These are phyloP conservation scores for Globicephala melas DNA, from an alignment of 2,113 vertebrate genomes.

Conservation along the genomic window DNA sequence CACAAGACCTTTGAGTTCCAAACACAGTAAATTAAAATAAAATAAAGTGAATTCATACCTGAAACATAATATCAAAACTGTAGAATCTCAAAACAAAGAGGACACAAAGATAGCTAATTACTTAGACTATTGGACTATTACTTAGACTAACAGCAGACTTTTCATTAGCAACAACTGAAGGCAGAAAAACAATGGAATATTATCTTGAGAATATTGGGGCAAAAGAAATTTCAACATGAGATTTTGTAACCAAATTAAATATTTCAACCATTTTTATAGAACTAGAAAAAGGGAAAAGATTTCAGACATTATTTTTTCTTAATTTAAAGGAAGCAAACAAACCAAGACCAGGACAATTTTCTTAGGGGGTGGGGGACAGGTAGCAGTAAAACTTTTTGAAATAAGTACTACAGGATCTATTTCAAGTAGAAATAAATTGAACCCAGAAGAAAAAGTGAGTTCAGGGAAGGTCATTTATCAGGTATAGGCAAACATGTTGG, in stretches of 20 bases:
- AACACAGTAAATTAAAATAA: not conserved
- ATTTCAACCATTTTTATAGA: not conserved
- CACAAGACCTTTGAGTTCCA: not conserved
- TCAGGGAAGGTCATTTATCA: not conserved
- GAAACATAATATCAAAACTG: not conserved
- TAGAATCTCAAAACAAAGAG: not conserved
- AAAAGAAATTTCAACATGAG: not conserved
- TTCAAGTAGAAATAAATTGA: not conserved
- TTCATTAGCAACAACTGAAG: not conserved
- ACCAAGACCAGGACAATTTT: not conserved
- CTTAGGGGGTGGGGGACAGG: not conserved
- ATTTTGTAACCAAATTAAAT: not conserved
- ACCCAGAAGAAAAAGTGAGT: not conserved
- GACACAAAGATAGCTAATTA: not conserved
- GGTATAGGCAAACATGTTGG: not conserved
- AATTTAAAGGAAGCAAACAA: not conserved
- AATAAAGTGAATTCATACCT: not conserved
- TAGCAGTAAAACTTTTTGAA: not conserved
- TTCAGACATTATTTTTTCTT: not conserved
- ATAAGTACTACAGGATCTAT: not conserved
- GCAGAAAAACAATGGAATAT: not conserved
- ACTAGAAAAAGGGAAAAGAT: not conserved
- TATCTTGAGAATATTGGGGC: not conserved
- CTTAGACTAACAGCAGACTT: not conserved
- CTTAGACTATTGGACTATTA: not conserved